Evolutionary conservation across 2,113 vertebrate species (phyloP).

Genomic region (Microtus oregoni): DNA sequence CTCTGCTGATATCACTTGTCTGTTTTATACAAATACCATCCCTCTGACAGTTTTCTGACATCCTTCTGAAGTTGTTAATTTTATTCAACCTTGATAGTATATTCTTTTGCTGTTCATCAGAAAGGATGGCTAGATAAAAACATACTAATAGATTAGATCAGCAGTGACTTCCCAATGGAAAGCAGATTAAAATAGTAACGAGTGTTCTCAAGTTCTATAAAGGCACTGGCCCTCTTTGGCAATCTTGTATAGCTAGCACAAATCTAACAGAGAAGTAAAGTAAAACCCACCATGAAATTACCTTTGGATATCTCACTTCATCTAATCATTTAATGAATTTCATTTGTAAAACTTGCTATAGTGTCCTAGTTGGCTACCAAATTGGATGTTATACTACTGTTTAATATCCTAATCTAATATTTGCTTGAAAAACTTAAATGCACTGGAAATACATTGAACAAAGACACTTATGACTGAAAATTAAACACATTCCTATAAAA

Average conservation of each 20-base stretch:
- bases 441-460: neutral
- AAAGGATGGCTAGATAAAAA: neutral
- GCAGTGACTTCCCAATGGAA: too few relatives aligned
- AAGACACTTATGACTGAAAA: neutral
- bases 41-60: neutral
- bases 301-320: conserved; percentile 22
- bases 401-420: conserved; percentile 11
- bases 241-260: neutral
- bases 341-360: neutral
- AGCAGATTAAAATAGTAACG: neutral
- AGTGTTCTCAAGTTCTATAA: neutral
- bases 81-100: too few relatives aligned
- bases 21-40: neutral
- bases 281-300: neutral
- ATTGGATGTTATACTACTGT: neutral
- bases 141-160: neutral
- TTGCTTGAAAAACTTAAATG: neutral
- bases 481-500: neutral
- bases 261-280: neutral
- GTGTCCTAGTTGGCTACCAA: neutral
- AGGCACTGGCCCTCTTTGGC: neutral
- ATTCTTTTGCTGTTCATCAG: neutral
- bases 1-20: neutral
- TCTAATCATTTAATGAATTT: neutral
- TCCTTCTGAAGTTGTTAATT: neutral